phyloP scores from a whole-genome alignment of 2,113 vertebrate genomes.

The Jaculus jaculus region DNA sequence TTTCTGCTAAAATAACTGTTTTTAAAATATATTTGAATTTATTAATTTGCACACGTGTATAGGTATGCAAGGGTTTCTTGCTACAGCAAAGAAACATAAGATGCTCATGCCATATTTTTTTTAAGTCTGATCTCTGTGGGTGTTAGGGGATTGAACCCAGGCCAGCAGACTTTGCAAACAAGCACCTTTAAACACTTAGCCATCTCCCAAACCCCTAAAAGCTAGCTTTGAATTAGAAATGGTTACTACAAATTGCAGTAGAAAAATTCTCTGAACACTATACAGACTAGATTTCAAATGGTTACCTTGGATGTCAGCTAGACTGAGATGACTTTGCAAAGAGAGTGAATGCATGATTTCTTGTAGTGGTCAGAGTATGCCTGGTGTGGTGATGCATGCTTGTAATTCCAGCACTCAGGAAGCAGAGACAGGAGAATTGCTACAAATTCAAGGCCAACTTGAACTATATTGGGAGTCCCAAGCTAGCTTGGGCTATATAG shows the following conservation, averaged over 20 bases:
- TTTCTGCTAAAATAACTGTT: constrained; percentile 12
- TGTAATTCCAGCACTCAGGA: not conserved
- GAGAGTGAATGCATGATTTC: not conserved
- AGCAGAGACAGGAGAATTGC: not conserved
- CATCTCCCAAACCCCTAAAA: not conserved
- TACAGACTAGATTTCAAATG: constrained; percentile 37
- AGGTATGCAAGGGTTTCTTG: too few species aligned
- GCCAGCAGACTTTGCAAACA: too few species aligned
- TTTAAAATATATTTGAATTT: too few species aligned
- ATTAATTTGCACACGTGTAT: too few species aligned
- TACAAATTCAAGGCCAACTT: not conserved
- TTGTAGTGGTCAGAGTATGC: constrained; percentile 4
- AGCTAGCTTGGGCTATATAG: not conserved
- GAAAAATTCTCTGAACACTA: constrained; percentile 56
- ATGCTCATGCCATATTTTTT: too few species aligned
- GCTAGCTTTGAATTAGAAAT: constrained; percentile 57
- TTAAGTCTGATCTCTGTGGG: too few species aligned
- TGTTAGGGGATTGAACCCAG: too few species aligned
- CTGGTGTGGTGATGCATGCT: not conserved
- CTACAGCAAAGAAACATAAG: too few species aligned
- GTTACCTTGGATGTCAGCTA: constrained; percentile 58
- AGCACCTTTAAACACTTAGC: too few species aligned
- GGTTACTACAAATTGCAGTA: constrained; percentile 59
- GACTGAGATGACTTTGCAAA: constrained; percentile 44
- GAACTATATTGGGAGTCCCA: not conserved